Evolutionary conservation across 2,888 invertebrate genomes (phyloP), one percentile per base, ranked within the genome.

Genomic region (Cyclophora albipunctata): DNA sequence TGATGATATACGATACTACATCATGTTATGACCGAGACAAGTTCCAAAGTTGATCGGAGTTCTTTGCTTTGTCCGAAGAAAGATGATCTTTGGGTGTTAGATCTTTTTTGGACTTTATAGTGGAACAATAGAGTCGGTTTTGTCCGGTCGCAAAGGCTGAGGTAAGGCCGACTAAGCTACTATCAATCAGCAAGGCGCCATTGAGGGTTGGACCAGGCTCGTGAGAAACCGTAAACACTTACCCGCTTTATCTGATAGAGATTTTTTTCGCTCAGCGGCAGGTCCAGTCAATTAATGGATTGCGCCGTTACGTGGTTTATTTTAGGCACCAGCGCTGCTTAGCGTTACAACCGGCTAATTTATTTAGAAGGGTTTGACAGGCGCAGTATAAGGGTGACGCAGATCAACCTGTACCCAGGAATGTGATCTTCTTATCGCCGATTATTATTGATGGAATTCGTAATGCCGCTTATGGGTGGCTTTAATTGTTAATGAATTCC

Each of bases 141-240:
- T 78, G 33, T 65, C 20, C 50, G 62, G 62, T 6, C 47, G 45
- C 34, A 7, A 7, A 2, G 45, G 56, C 80, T 81, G 81, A 81
- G 81, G 74, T 78, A 82, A 81, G 82, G 76, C 75, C 75, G 81
- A 72, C 68, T 70, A 65, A 75, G 75, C 78, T 81, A 81, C 82
- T 86, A 87, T 87, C 86, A 86, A 88, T 88, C 88, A 88, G 84
- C 69, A 70, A 82, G 88, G 87, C 87, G 88, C 88, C 87, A 88
- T 87, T 85, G 86, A 88, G 86, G 86, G 86, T 79, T 85, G 84
- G 81, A 69, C 78, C 73, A 75, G 78, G 75, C 75, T 82, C 84
- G 86, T 88, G 86, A 88, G 88, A 87, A 87, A 82, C 84, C 79
- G 86, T 88, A 87, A 88, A 88, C 86, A 86, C 86, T 86, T 87